Evolutionary conservation across 2,888 invertebrate genomes (phyloP).

Genomic region (Drosophila trichaetosa): DNA sequence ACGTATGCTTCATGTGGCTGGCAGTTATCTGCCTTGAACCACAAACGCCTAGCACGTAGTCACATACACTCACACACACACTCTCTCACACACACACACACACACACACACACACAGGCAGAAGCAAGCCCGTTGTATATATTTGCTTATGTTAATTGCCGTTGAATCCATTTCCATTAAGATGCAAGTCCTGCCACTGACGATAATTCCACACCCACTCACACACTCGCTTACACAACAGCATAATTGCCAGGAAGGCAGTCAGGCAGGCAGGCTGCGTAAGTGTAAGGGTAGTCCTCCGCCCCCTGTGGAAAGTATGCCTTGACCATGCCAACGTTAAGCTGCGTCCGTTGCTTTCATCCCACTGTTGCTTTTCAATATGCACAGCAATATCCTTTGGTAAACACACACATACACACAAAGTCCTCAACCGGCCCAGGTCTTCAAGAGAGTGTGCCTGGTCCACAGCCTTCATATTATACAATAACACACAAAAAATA

Average conservation of each 20-base stretch:
- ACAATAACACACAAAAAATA: slow-evolving; percentile 74
- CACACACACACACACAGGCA: slow-evolving; percentile 1
- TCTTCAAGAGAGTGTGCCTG: slow-evolving; percentile 7
- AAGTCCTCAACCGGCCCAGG: slow-evolving; percentile 13
- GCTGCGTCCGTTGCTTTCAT: slow-evolving; percentile 50
- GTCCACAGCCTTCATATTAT: slow-evolving; percentile 67
- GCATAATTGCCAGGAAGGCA: slow-evolving; percentile 64
- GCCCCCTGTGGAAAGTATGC: slow-evolving; percentile 57
- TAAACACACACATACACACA: slow-evolving; percentile 65
- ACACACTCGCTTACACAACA: slow-evolving; percentile 40
- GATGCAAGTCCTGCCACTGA: slow-evolving; percentile 79
- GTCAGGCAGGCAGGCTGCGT: slow-evolving; percentile 40
- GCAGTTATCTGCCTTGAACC: slow-evolving; percentile 64
- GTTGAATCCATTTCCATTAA: slow-evolving; percentile 84
- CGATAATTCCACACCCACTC: slow-evolving; percentile 76
- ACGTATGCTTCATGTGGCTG: slow-evolving; percentile 67
- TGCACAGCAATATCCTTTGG: slow-evolving; percentile 81
- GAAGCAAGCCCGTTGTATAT: slow-evolving; percentile 72
- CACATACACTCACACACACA: slow-evolving; percentile 25
- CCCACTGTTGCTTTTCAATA: slow-evolving; percentile 79
- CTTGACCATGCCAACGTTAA: slow-evolving; percentile 74
- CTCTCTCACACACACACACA: not conserved
- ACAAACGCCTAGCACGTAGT: slow-evolving; percentile 77
- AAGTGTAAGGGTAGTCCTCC: slow-evolving; percentile 18
- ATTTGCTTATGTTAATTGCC: slow-evolving; percentile 84